Percentiles rank a stretch among this genome's conserved stretches.
phyloP scores from a whole-genome alignment of 2,113 vertebrate genomes.

The Melanerpes formicivorus region DNA sequence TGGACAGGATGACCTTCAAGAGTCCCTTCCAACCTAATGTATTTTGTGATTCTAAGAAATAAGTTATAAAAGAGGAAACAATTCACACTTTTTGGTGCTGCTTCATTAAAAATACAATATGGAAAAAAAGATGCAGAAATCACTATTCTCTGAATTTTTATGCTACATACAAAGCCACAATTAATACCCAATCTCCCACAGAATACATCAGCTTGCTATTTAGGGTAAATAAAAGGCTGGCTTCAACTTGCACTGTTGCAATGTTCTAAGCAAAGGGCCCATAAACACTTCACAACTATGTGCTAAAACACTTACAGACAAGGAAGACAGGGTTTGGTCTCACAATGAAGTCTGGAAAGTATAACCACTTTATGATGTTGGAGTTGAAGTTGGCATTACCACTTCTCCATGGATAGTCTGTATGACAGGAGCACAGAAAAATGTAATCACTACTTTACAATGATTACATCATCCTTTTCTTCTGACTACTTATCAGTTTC shows the following conservation, averaged over 20 bases:
- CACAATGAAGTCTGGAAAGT: slow-evolving; percentile 92
- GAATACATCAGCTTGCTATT: not conserved
- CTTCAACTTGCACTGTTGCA: not conserved
- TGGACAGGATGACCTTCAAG: no score
- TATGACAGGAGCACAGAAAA: slow-evolving; percentile 18
- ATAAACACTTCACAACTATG: not conserved
- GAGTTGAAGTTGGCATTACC: slow-evolving; percentile 85
- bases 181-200: not conserved
- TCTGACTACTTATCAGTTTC: not conserved
- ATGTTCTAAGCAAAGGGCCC: not conserved
- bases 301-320: slow-evolving; percentile 85
- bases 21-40: no score
- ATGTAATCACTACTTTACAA: not conserved
- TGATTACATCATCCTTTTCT: not conserved
- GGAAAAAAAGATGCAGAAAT: not conserved
- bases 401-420: slow-evolving; percentile 97
- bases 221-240: not conserved
- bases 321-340: slow-evolving; percentile 90
- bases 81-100: not conserved
- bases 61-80: not conserved
- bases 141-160: not conserved
- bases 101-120: not conserved
- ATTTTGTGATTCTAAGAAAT: not conserved
- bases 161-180: not conserved
- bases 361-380: slow-evolving; percentile 97